Conservation (phyloP, 2,888 invertebrate species). For the Platycnemis pennipes region DNA sequence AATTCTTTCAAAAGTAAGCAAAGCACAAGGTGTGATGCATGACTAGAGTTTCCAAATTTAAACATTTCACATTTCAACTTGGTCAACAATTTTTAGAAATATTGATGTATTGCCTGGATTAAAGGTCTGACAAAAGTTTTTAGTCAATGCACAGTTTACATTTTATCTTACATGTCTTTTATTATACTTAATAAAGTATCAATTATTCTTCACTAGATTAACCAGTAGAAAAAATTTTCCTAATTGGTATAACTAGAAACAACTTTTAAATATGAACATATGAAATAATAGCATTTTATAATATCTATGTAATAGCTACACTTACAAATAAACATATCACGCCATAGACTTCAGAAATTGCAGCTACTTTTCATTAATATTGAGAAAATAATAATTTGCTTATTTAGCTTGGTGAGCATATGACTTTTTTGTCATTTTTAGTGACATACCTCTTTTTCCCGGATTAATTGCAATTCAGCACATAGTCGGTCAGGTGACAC, state of each 20-base stretch:
- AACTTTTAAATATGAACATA: constrained; percentile 64
- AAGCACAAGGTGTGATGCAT: constrained; percentile 66
- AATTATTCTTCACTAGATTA: constrained; percentile 62
- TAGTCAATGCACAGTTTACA: constrained; percentile 54
- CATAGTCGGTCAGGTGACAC: not conserved
- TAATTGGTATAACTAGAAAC: constrained; percentile 65
- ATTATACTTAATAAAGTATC: constrained; percentile 54
- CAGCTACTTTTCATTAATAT: constrained; percentile 54
- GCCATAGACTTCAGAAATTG: constrained; percentile 37
- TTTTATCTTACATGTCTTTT: constrained; percentile 28
- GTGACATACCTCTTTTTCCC: constrained; percentile 35
- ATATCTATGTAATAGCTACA: constrained; percentile 48
- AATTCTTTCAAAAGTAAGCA: constrained; percentile 65
- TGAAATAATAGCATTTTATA: constrained; percentile 61
- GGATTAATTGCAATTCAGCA: constrained; percentile 25
- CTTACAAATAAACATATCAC: constrained; percentile 48
- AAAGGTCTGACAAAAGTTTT: constrained; percentile 60
- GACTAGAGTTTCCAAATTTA: constrained; percentile 63
- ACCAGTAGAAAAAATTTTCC: constrained; percentile 60
- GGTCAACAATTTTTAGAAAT: constrained; percentile 67
- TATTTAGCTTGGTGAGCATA: constrained; percentile 57
- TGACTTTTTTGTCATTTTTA: constrained; percentile 31
- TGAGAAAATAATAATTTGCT: constrained; percentile 64
- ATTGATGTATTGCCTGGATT: constrained; percentile 67
- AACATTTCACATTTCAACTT: constrained; percentile 56